These are phyloP conservation scores for Melitaea cinxia DNA, from an alignment of 1,140 invertebrate genomes.

Conservation along the genomic window DNA sequence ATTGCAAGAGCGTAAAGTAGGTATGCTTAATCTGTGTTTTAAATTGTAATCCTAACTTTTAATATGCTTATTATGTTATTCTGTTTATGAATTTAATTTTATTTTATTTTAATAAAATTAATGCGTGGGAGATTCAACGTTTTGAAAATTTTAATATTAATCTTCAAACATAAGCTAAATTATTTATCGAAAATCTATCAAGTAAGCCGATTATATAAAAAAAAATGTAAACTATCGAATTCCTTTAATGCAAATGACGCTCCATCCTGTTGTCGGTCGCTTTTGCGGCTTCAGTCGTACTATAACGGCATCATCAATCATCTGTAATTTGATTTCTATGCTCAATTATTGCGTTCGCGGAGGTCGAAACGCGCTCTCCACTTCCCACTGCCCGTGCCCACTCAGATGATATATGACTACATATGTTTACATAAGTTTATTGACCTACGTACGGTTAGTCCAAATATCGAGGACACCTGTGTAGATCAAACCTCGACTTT, in stretches of 20 bases:
- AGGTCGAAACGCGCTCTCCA: constrained; percentile 68
- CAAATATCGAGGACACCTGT: constrained; percentile 23
- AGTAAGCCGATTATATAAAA: not conserved
- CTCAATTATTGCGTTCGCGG: constrained; percentile 80
- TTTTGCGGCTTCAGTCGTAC: constrained; percentile 73
- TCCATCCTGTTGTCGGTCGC: constrained; percentile 64
- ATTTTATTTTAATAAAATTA: too few relatives aligned
- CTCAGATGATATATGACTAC: constrained; percentile 40
- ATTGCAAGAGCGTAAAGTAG: not conserved
- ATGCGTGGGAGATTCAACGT: too few relatives aligned
- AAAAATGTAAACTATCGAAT: constrained; percentile 60
- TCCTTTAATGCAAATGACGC: constrained; percentile 73
- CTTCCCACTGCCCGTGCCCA: constrained; percentile 52
- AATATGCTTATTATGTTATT: too few relatives aligned
- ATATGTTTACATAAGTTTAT: constrained; percentile 36
- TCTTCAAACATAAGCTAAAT: too few relatives aligned
- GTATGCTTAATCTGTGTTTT: not conserved
- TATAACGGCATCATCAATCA: constrained; percentile 80
- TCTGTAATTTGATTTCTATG: constrained; percentile 81
- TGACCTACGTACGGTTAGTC: constrained; percentile 26
- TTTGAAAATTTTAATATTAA: too few relatives aligned
- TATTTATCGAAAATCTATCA: too few relatives aligned
- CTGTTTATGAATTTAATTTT: too few relatives aligned
- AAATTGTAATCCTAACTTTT: not conserved
- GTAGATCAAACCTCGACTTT: constrained; percentile 17